Evolutionary conservation across 2,888 invertebrate species (phyloP).

Genomic region (Ditylenchus weischeri): DNA sequence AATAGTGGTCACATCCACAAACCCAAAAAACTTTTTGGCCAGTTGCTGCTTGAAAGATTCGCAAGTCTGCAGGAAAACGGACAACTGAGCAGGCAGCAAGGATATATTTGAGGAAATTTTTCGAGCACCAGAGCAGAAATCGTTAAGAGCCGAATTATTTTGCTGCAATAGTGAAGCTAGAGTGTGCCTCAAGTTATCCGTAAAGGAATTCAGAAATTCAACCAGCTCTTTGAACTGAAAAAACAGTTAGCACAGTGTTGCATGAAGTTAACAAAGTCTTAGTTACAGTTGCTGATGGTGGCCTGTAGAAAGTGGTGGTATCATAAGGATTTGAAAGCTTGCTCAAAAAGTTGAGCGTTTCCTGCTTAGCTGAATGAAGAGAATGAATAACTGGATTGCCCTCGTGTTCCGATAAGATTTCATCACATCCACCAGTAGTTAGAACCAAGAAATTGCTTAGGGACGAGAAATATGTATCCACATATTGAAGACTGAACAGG

Average conservation of each 20-base stretch:
- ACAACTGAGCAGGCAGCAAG: too few relatives aligned
- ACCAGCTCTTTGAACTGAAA: slow-evolving; percentile 4
- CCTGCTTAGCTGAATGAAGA: neutral
- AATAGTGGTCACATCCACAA: neutral
- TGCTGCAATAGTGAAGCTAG: neutral
- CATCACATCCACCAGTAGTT: neutral
- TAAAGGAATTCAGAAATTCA: neutral
- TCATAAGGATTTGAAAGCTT: neutral
- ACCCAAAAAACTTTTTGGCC: neutral
- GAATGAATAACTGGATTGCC: neutral
- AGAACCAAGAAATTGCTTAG: neutral
- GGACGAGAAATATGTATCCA: neutral
- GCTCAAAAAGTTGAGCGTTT: neutral
- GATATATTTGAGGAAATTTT: too few relatives aligned
- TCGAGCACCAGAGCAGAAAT: too few relatives aligned
- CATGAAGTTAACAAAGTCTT: neutral
- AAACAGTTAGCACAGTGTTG: neutral
- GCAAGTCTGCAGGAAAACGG: neutral
- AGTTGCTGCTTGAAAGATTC: slow-evolving; percentile 6
- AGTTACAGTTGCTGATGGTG: neutral
- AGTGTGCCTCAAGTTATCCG: neutral
- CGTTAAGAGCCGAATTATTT: too few relatives aligned
- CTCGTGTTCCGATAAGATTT: neutral
- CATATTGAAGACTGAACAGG: neutral
- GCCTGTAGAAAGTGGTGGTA: neutral